Evolutionary conservation across 2,888 invertebrate genomes (phyloP), one percentile per base, ranked within the genome.

Genomic region (Ormyrus nitidulus): DNA sequence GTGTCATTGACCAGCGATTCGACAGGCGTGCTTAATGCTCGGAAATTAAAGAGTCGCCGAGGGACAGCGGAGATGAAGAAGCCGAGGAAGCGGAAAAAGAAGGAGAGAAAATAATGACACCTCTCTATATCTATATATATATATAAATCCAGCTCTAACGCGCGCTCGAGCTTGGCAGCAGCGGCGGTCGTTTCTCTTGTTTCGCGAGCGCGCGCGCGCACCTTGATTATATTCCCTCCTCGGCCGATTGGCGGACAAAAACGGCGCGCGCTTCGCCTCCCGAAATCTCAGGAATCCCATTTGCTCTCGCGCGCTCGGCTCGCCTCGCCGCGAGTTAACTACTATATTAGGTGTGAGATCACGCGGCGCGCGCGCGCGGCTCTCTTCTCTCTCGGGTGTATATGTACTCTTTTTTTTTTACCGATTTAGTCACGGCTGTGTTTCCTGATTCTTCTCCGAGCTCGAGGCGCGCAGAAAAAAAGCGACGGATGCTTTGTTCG

Each of bases 341-440:
- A 61, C 76, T 69, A 69, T 69, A 76, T 69, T 75, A 80, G 83
- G 79, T 70, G 74, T 44, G 66, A 82, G 80, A 78, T 83, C 83
- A 83, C 78, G 80, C 78, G 73, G 19, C 34, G 34, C 34, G 34
- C 34, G n/a, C n/a, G n/a, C n/a, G 34, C 34, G 34, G 2, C 34
- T 34, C 34, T 2, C 34, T 34, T 34, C 34, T 73, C 64, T 74
- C 48, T 48, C 58, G 44, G 49, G 11, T 51, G 46, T 53, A 46
- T 44, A 19, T 19, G 2, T 19, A 19, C 19, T 19, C 19, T 1
- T 19, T 19, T 19, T 59, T 74, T 51, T 49, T 34, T 4, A 4
- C 9, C 69, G 48, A 56, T 54, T 72, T 5, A 48, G 48, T 70
- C 58, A 70, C 48, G 58, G 56, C 46, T 54, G 58, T 13, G 48